Conservation (phyloP, 2,113 vertebrate species). For the Ammospiza caudacuta region DNA sequence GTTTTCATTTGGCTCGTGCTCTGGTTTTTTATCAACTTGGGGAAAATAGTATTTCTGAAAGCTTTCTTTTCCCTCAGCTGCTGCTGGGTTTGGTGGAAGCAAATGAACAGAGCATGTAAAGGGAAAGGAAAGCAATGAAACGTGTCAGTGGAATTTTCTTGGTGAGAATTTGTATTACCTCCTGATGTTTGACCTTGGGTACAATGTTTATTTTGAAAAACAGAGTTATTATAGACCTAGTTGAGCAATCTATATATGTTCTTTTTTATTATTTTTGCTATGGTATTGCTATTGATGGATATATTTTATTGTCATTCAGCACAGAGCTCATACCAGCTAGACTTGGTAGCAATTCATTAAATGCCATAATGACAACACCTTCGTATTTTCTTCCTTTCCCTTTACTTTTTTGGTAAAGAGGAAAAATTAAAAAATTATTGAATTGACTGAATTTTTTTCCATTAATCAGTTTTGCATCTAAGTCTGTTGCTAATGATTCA, state of each 20-base stretch:
- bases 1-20: neutral
- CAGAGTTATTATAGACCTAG: neutral
- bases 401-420: neutral
- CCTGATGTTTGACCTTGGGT: neutral
- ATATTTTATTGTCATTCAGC: neutral
- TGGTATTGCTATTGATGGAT: neutral
- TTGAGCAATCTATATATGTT: neutral
- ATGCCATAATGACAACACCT: neutral
- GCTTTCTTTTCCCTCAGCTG: neutral
- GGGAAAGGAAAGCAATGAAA: constrained; percentile 15
- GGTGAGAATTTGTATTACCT: neutral
- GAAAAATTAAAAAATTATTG: neutral
- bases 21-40: constrained; percentile 10
- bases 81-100: neutral
- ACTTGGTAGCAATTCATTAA: neutral
- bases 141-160: neutral
- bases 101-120: neutral
- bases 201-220: neutral
- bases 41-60: constrained; percentile 3
- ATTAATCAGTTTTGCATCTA: neutral
- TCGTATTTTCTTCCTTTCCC: neutral
- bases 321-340: neutral
- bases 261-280: neutral
- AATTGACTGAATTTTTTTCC: neutral
- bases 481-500: constrained; percentile 14